These are phyloP conservation scores for Chiridota heheva DNA, from an alignment of 35 echinoderm and acorn worm genomes.

Conservation along the genomic window DNA sequence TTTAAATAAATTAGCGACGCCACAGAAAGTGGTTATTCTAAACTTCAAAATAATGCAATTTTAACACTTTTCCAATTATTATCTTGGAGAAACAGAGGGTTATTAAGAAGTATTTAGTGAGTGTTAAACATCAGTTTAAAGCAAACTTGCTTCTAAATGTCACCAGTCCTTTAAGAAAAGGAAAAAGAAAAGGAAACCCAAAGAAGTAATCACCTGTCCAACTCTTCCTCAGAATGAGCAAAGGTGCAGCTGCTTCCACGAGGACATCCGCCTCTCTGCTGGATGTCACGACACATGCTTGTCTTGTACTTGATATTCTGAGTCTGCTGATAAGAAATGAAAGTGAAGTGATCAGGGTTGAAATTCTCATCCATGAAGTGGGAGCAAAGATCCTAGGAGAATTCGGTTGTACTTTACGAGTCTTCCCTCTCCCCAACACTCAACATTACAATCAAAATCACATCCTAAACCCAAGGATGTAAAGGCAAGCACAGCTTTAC, in stretches of 20 bases:
- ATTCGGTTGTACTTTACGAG: neutral
- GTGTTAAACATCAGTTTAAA: no score
- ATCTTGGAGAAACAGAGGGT: no score
- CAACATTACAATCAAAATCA: neutral
- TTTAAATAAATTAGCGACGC: no score
- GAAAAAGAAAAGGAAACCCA: no score
- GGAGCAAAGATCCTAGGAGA: neutral
- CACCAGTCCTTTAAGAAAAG: no score
- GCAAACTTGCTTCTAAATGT: no score
- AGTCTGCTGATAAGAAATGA: slow-evolving; percentile 51
- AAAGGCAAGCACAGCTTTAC: neutral
- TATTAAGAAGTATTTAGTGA: no score
- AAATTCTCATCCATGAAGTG: neutral
- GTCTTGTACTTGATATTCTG: slow-evolving; percentile 99
- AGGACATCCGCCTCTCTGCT: slow-evolving; percentile 89
- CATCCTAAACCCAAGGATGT: neutral
- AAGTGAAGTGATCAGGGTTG: neutral
- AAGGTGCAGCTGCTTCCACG: slow-evolving; percentile 87
- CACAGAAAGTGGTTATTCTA: no score
- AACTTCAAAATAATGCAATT: no score
- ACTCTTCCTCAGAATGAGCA: slow-evolving; percentile 89
- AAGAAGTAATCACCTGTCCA: slow-evolving; percentile 80
- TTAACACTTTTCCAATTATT: no score
- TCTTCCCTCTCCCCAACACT: neutral
- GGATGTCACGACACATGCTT: slow-evolving; percentile 91